phyloP scores from a whole-genome alignment of 1,140 invertebrate species.

The Magallana angulata region DNA sequence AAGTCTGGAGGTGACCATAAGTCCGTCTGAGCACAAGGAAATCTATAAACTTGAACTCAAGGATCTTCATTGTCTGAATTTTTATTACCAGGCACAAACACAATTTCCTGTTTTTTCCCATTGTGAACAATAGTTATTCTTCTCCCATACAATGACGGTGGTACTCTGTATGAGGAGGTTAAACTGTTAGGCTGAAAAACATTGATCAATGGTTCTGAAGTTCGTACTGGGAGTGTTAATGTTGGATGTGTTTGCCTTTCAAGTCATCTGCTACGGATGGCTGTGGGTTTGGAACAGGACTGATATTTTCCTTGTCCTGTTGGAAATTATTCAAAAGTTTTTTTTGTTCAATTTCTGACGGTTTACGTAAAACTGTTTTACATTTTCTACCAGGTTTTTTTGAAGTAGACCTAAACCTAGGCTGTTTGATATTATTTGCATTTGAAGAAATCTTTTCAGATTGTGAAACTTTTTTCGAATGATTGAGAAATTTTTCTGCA shows the following conservation, averaged over 20 bases:
- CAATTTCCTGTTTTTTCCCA: not conserved
- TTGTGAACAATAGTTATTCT: not conserved
- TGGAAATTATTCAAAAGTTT: not conserved
- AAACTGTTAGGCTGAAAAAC: not conserved
- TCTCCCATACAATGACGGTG: conserved; percentile 18
- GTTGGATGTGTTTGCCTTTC: not conserved
- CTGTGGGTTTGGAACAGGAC: not conserved
- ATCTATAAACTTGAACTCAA: too few relatives aligned
- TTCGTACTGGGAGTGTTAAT: not conserved
- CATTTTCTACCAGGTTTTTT: not conserved
- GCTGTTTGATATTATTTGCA: not conserved
- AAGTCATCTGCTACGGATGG: not conserved
- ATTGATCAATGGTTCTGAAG: not conserved
- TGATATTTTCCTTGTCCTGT: not conserved
- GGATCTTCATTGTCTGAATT: not conserved
- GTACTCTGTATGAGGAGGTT: not conserved
- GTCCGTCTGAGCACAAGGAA: too few relatives aligned
- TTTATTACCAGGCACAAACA: not conserved
- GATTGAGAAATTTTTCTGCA: not conserved
- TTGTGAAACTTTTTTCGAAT: not conserved
- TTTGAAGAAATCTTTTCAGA: conserved; percentile 19
- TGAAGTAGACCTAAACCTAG: not conserved
- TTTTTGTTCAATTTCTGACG: not conserved
- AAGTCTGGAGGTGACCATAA: too few relatives aligned
- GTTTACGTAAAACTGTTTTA: not conserved